Base-by-base conservation (phyloP, 2,797 vertebrate genomes). In the Balearica regulorum region DNA sequence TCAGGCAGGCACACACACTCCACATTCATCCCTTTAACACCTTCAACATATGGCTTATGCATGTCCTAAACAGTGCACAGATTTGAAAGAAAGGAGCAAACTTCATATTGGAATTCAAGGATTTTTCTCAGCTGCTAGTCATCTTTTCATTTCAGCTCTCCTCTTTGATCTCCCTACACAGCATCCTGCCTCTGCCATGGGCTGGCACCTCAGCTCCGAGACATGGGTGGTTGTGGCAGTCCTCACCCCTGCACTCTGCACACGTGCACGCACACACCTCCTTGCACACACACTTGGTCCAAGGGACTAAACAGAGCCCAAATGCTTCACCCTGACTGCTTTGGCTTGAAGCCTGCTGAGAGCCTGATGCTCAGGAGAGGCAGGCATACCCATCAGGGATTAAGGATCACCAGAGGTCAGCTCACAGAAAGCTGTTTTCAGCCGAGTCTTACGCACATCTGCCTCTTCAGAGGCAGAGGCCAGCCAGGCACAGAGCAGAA, bases 231-330 rank as follows among this genome's bases (percentile, higher is more conserved):
- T 22, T 33, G 53, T 53, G 43, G 11, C 84, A 83, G 29, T 1
- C 14, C 82, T 68, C 51, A 57, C 26, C 80, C 49, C 22, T 15
- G 37, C 58, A 3, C 48, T 70, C 33, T 3, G 10, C 43, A 44
- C 13, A 6, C 7, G 69, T 31, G 35, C 9, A 1, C 0, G 0
- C 4, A 3, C 16, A 6, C 4, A 1, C 5, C 24, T 58, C 29
- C 57, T 39, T 0, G 0, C 65, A 75, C 3, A 6, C 46, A 35
- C 4, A 0, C 44, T 48, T 2, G 2, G n/a, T 35, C 51, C 16
- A 14, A 35, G 35, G 43, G 26, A 10, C 21, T 35, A 55, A 48
- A 49, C 25, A 58, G 29, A 83, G n/a, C 35, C 89, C 87, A 91
- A 78, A 66, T 85, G 92, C 70, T 78, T 49, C 48, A 13, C 29